phyloP scores from a whole-genome alignment of 2,797 vertebrate genomes.

The Rhadinocentrus ornatus region DNA sequence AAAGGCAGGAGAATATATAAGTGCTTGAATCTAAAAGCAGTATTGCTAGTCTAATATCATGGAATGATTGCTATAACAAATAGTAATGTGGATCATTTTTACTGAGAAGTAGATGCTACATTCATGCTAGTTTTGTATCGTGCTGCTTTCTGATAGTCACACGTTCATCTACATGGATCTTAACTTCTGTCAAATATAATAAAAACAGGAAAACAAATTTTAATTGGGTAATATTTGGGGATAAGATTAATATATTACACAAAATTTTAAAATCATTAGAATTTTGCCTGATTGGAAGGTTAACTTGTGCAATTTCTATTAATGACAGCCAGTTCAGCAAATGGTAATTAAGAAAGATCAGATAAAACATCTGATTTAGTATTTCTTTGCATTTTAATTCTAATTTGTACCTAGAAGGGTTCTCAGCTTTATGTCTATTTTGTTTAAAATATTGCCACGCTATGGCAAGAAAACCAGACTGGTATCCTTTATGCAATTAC shows the following conservation, averaged over 20 bases:
- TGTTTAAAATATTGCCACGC: background rate
- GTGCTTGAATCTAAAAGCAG: conserved; percentile 36
- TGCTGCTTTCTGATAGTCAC: background rate
- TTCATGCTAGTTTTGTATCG: background rate
- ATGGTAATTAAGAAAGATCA: background rate
- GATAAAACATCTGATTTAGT: background rate
- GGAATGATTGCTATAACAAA: background rate
- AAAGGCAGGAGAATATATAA: conserved; percentile 13
- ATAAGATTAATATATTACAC: background rate
- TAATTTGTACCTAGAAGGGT: background rate
- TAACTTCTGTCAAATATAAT: background rate
- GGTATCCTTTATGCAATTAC: conserved; percentile 47
- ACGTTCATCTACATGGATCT: background rate
- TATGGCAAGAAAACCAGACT: conserved; percentile 4
- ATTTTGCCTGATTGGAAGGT: background rate
- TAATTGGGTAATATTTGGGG: background rate
- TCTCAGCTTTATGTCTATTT: background rate
- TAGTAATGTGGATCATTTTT: background rate
- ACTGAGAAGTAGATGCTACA: background rate
- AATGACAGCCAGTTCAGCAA: background rate
- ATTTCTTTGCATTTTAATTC: background rate
- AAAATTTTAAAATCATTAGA: background rate
- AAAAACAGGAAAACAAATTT: background rate
- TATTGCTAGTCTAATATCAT: conserved; percentile 3
- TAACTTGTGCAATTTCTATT: background rate